Evolutionary conservation across 2,113 vertebrate species (phyloP), one percentile per base, ranked within the genome.

Genomic region (Sisor rabdophorus): DNA sequence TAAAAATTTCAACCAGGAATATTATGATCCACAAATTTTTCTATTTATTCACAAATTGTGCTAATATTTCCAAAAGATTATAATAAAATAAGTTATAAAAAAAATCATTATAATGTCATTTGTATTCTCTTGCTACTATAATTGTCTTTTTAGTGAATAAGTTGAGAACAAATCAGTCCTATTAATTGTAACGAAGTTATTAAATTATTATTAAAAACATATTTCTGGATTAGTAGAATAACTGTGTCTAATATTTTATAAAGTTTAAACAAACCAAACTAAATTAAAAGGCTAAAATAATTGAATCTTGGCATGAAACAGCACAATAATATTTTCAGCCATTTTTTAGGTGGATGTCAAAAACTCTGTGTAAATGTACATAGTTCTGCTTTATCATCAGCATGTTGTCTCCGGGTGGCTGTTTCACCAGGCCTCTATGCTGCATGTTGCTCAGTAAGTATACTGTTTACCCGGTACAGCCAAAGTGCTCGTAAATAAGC

Each of bases 401-500:
- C 65, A 30, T 30, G 65, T 11, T 4, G 56, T 30, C 32, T 52
- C 24, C 2, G 72, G 17, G 11, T 52, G 44, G 72, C 47, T 50
- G 72, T 74, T 61, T 28, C 44, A 50, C 58, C 11, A 26, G 50
- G 59, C 59, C 16, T 16, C 61, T 65, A 24, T 72, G 59, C 61
- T 32, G 73, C 30, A 20, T 70, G 64, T 30, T 16, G 59, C 70
- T 68, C 65, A 68, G 73, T 56, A 36, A 81, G 68, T 75, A 9
- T 63, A 56, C 84, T 80, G 79, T 77, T 87, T 86, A 81, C 77
- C 76, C 82, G 80, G 83, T 80, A 61, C 81, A 73, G 86, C 85
- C 88, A 83, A 79, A 55, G 73, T 71, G 22, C 81, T 87, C 86
- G 85, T 91, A 90, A 90, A 91, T 89, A 89, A 85, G 58, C 85